These are phyloP conservation scores for Pelmatolapia mariae DNA, from an alignment of 2,113 vertebrate species.

Conservation along the genomic window DNA sequence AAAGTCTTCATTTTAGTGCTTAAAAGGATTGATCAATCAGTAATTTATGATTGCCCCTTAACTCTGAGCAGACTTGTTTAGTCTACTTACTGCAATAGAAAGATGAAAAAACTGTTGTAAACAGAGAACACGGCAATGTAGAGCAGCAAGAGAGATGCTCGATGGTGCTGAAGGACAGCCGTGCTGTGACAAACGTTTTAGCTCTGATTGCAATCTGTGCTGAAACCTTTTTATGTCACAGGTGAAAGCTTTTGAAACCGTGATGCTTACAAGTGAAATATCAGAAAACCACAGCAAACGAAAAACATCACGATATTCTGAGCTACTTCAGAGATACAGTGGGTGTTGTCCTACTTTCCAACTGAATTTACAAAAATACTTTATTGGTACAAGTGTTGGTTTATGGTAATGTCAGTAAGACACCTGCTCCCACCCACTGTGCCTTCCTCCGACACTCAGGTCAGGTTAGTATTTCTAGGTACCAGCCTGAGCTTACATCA, in stretches of 20 bases:
- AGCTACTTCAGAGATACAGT: neutral
- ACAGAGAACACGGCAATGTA: neutral
- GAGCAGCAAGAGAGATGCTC: neutral
- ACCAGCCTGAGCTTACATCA: neutral
- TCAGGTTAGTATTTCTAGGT: neutral
- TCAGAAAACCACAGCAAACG: neutral
- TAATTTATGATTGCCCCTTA: neutral
- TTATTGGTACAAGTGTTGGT: neutral
- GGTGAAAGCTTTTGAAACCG: neutral
- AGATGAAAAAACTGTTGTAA: neutral
- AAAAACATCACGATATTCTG: neutral
- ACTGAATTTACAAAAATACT: neutral
- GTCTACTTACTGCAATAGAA: neutral
- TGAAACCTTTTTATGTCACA: neutral
- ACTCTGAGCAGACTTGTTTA: neutral
- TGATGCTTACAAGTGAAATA: neutral
- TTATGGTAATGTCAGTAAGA: neutral
- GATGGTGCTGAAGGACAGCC: neutral
- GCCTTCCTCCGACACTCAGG: neutral
- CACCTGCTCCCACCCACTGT: neutral
- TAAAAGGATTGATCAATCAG: neutral
- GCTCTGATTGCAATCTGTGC: neutral
- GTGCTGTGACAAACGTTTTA: neutral
- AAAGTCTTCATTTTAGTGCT: neutral
- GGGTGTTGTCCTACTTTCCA: neutral